Evolutionary conservation across 2,113 vertebrate species (phyloP), one percentile per base, ranked within the genome.

Genomic region (Caloenas nicobarica): DNA sequence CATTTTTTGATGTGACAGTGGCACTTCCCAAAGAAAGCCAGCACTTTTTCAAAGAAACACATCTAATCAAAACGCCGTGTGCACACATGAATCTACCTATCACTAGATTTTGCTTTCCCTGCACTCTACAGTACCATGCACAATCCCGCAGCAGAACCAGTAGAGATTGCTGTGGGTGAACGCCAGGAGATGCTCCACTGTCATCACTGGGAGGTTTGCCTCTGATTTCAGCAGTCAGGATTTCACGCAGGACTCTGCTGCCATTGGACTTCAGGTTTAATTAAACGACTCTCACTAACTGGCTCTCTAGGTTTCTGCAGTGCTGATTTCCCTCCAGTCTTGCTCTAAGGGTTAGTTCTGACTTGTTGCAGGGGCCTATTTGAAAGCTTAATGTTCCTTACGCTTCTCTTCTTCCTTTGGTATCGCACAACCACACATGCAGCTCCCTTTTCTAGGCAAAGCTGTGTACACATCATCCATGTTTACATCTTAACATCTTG

Each of bases 221-320:
- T 83, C 76, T 31, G 87, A 93, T 77, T 89, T 90, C 94, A 86
- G 56, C 36, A 66, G 50, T 54, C 88, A 83, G 50, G 82, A 80
- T 48, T 97, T 91, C 76, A 91, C 22, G 29, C 33, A 70, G 89
- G 71, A 85, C 85, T 87, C 54, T 46, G 81, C 58, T 96, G 93
- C 74, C 78, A 68, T 83, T 71, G 74, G 66, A 93, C 71, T 81
- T 0, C 0, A 40, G 51, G 56, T 89, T 95, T 86, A 86, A 88
- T 83, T 88, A 88, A 53, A 57, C 3, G 3, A 29, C n/a, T 79
- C 82, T 64, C 44, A 74, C 81, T 88, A 80, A 44, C 73, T 82
- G 58, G 25, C 54, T 87, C 78, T 72, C 44, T 88, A 44, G 58
- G 44, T 89, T 80, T 83, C 91, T 89, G 10, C 51, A 54, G 31